Percentiles rank a stretch among this genome's conserved stretches.
Evolutionary conservation across 2,888 invertebrate species (phyloP).

Genomic region (Brachyptera putata): DNA sequence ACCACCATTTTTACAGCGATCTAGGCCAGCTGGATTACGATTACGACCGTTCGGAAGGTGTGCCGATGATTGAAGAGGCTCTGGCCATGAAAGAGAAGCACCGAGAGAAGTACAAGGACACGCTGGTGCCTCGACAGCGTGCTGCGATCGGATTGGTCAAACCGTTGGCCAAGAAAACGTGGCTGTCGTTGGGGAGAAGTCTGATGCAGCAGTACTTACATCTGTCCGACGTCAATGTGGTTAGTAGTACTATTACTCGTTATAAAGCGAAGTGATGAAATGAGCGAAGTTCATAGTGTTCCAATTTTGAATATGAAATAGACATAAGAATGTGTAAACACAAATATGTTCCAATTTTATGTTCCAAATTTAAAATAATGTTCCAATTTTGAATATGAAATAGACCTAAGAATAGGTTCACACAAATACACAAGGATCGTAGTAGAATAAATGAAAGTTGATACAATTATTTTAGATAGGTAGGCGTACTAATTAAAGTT

Average conservation of each 20-base stretch:
- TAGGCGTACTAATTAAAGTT: too few relatives aligned
- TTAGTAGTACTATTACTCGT: neutral
- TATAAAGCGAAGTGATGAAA: too few relatives aligned
- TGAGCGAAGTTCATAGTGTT: too few relatives aligned
- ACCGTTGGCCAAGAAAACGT: slow-evolving; percentile 38
- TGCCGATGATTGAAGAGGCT: slow-evolving; percentile 39
- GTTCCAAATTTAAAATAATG: too few relatives aligned
- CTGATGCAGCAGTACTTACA: slow-evolving; percentile 62
- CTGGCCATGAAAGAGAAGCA: slow-evolving; percentile 25
- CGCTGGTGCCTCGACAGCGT: slow-evolving; percentile 51
- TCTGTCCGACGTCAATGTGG: slow-evolving; percentile 34
- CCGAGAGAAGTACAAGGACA: slow-evolving; percentile 46
- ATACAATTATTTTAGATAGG: too few relatives aligned
- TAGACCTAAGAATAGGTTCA: too few relatives aligned
- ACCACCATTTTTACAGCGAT: slow-evolving; percentile 42
- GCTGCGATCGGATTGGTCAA: slow-evolving; percentile 56
- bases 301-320: too few relatives aligned
- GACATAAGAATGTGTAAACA: too few relatives aligned
- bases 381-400: too few relatives aligned
- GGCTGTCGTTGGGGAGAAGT: neutral
- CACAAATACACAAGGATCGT: too few relatives aligned
- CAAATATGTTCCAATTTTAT: too few relatives aligned
- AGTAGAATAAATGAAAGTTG: too few relatives aligned
- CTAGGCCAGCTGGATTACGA: slow-evolving; percentile 47
- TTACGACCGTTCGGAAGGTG: slow-evolving; percentile 53